Evolutionary conservation across 2,888 invertebrate genomes (phyloP), one percentile per base, ranked within the genome.

Genomic region (Caenorhabditis sp.): DNA sequence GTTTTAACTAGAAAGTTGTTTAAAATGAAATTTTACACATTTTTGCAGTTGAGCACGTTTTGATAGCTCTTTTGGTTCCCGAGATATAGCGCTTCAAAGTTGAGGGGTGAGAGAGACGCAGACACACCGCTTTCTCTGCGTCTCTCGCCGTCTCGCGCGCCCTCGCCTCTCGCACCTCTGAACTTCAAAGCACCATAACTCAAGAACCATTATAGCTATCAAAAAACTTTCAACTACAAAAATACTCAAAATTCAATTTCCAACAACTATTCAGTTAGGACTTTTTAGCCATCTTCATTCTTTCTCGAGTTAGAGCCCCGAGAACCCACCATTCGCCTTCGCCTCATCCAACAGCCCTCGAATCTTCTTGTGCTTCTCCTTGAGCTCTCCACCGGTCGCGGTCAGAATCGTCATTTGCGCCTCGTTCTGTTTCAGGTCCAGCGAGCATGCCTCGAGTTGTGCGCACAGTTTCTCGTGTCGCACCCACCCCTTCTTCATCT

Each of bases 371-470:
- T 90, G 90, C 19, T 90, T 87, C 64, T 85, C 84, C 77, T 87
- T 85, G 24, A 91, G 76, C 38, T 85, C 85, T 2, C 85, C 77
- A 1, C 90, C 90, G 28, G 91, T 91, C 63, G 88, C 90, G 61
- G 88, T 88, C 80, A 91, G 80, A 76, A 91, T 91, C 66, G 89
- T 87, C 80, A 91, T 84, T 66, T 91, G 91, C 12, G 87, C 88
- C 35, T 88, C 88, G 79, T 90, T 91, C 77, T 86, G 86, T 49
- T 82, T 84, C 70, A 86, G 58, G 68, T 84, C 81, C 58, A 84
- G 54, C 10, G 80, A 80, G 69, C 86, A 86, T 35, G 82, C 86
- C 41, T 84, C 86, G 35, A 86, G 68, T 51, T 82, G 82, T 16
- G 82, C 64, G 51, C 86, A 86, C 66, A 86, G 77, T 63, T 80